These are phyloP conservation scores for Megalonaias nervosa DNA, from an alignment of 1,140 invertebrate species.

Conservation along the genomic window DNA sequence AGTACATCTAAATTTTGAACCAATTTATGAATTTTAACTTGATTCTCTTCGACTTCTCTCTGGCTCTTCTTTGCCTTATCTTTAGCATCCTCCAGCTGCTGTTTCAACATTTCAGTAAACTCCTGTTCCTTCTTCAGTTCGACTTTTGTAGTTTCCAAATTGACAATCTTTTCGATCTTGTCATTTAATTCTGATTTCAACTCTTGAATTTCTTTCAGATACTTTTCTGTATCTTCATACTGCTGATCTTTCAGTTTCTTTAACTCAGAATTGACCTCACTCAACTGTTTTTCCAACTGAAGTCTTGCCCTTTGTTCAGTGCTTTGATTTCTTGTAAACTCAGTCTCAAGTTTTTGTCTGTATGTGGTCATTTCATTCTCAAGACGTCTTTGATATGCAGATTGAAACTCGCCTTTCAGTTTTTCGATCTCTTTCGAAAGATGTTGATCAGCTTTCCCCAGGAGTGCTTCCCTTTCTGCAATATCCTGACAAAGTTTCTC, in stretches of 20 bases:
- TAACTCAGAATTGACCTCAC: constrained; percentile 26
- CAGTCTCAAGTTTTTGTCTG: constrained; percentile 22
- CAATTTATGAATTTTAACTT: too few species aligned
- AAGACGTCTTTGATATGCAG: constrained; percentile 17
- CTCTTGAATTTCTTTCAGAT: too few species aligned
- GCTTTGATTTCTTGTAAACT: constrained; percentile 22
- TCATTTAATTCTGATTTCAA: too few species aligned
- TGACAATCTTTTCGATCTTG: too few species aligned
- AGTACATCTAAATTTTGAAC: too few species aligned
- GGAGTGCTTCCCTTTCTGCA: constrained; percentile 18
- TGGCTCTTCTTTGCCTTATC: too few species aligned
- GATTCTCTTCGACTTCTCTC: too few species aligned
- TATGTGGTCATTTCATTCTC: constrained; percentile 17
- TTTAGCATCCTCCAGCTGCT: too few species aligned
- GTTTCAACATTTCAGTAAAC: too few species aligned
- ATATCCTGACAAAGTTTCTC: constrained; percentile 18
- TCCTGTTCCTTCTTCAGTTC: too few species aligned
- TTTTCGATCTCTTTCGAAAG: constrained; percentile 28
- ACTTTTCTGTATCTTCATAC: neutral
- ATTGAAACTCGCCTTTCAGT: constrained; percentile 17
- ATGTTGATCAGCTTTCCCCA: constrained; percentile 26
- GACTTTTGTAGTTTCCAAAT: too few species aligned
- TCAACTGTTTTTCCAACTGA: constrained; percentile 30
- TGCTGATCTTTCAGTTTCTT: constrained; percentile 6
- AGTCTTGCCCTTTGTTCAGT: constrained; percentile 32